A percentile compares a stretch with the other conserved stretches of the same genome.
These are phyloP conservation scores for Alectura lathami DNA, from an alignment of 2,113 vertebrate species.

Conservation along the genomic window DNA sequence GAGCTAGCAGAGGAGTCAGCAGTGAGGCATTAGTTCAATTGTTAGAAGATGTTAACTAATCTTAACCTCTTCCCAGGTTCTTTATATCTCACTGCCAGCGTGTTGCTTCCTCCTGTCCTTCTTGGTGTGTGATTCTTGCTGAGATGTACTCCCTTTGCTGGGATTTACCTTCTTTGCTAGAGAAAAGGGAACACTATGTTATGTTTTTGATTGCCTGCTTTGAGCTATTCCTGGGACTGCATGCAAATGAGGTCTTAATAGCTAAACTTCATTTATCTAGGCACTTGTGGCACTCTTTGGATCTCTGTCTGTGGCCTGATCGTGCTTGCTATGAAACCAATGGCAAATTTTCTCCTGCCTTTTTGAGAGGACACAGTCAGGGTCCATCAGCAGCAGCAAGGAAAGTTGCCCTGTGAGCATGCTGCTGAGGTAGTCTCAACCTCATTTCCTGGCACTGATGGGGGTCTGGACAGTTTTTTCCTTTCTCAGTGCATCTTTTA, in stretches of 20 bases:
- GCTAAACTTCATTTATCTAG: no score
- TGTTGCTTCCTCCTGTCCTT: not conserved
- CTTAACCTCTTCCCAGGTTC: not conserved
- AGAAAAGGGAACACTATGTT: accelerated
- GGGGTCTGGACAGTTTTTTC: not conserved
- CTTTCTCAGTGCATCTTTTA: not conserved
- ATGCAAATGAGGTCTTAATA: no score
- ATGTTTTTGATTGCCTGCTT: not conserved
- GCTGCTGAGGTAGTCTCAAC: not conserved
- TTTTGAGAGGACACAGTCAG: not conserved
- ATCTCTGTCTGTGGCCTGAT: not conserved
- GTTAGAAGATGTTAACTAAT: not conserved
- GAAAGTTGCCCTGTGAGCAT: not conserved
- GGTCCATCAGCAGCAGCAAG: not conserved
- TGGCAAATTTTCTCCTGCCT: not conserved
- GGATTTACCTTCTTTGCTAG: not conserved
- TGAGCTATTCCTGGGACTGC: not conserved
- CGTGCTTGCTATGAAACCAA: not conserved
- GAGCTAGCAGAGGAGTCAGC: not conserved
- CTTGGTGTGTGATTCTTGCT: not conserved
- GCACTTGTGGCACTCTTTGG: not conserved
- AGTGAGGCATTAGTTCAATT: not conserved
- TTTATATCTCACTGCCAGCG: not conserved
- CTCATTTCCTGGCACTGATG: accelerated
- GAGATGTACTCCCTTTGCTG: not conserved